Conservation (phyloP, 2,113 vertebrate species). For the Illadopsis cleaveri region DNA sequence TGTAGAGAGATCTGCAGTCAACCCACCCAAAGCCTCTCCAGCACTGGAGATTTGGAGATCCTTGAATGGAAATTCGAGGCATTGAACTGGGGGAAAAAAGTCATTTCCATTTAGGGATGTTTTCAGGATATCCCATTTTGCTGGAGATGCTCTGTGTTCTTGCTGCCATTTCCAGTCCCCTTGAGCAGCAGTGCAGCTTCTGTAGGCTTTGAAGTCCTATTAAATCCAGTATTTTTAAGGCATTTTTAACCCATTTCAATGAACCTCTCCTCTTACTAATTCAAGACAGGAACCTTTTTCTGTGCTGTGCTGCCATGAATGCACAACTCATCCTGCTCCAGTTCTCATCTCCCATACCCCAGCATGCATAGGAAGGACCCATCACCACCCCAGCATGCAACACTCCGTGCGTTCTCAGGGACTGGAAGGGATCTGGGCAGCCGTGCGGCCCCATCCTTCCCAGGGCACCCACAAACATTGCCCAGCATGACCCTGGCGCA, state of each 20-base stretch:
- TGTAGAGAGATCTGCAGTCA: neutral
- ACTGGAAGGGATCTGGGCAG: neutral
- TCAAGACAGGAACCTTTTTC: neutral
- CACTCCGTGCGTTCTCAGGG: too few relatives aligned
- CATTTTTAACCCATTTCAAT: neutral
- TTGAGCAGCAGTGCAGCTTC: fast-evolving
- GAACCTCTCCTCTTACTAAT: neutral
- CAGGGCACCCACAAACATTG: neutral
- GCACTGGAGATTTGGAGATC: neutral
- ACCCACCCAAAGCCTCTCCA: neutral
- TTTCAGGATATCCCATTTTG: neutral
- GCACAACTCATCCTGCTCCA: neutral
- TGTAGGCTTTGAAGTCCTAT: neutral
- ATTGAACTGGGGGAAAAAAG: neutral
- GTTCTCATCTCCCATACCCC: neutral
- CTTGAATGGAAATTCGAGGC: neutral
- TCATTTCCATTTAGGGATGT: neutral
- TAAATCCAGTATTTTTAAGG: neutral
- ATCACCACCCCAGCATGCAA: neutral
- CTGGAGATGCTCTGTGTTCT: neutral
- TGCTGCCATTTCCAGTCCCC: neutral
- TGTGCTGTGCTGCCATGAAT: neutral
- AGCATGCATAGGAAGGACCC: fast-evolving
- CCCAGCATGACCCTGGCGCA: too few relatives aligned
- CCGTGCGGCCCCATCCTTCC: neutral